Base-by-base conservation (phyloP, 2,113 vertebrate species). In the Bothrops jararaca region DNA sequence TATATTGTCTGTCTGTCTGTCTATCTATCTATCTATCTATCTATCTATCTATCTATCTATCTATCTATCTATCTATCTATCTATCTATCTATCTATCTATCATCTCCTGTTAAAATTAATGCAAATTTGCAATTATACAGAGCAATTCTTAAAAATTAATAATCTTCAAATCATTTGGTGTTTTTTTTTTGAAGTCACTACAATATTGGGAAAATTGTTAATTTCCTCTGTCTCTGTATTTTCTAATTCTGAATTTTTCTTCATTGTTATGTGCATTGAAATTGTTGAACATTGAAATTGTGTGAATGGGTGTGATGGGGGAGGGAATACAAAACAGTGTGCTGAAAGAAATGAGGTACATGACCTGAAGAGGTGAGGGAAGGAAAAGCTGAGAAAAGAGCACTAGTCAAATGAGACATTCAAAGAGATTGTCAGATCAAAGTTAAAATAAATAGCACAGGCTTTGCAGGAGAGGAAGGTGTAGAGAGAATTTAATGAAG, bases 401-500 rank as follows among this genome's bases (percentile, higher is more conserved):
- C 34, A 13, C 57, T 93, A 92, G 57, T 87, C 57, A 92, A 90
- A 74, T 90, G 57, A 87, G 74, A 92, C 80, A 93, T 92, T 92
- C 74, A 87, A 90, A 86, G 57, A 90, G 91, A 93, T 57, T 90
- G 50, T 50, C 22, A 90, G 85, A 87, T 93, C 93, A 93, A 69
- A 80, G 58, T 50, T 50, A 80, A 29, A 92, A 48, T 90, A 50
- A 69, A 74, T 39, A 90, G 39, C 80, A 50, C 9, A 45, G 26
- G 39, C 58, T 89, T 64, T 92, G 88, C 52, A 74, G 50, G 26
- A 45, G 80, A 90, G 52, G 11, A 90, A 92, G 5, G 26, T 89
- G 24, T 22, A 57, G 80, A 93, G 80, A 93, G 88, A 92, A 86
- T 93, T 92, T 93, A 90, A 90, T 93, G 93, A 92, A 90, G 91